These are phyloP conservation scores for Halictus rubicundus DNA, from an alignment of 1,140 invertebrate genomes.

Conservation along the genomic window DNA sequence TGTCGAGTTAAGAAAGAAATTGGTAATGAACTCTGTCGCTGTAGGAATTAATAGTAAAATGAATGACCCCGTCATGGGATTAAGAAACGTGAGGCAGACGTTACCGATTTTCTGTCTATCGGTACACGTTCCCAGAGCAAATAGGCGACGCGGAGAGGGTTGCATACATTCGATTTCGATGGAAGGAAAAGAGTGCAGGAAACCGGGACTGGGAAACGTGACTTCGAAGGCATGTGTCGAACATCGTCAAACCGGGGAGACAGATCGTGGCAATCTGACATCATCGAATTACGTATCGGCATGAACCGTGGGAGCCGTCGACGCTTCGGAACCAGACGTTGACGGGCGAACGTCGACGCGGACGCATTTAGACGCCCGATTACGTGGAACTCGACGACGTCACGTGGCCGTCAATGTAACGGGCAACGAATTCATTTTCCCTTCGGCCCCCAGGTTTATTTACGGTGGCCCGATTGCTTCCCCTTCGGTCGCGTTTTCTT, in stretches of 20 bases:
- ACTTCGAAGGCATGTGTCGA: not conserved
- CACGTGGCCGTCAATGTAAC: conserved; percentile 20
- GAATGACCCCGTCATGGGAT: no score
- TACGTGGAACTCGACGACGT: conserved; percentile 27
- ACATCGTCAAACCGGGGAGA: not conserved
- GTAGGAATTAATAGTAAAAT: no score
- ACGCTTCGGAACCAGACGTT: not conserved
- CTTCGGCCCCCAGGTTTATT: conserved; percentile 7
- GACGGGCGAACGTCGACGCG: conserved; percentile 29
- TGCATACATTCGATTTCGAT: no score
- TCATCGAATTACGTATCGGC: conserved; percentile 15
- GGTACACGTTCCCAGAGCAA: no score
- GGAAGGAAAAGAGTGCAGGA: not conserved
- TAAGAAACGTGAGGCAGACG: no score
- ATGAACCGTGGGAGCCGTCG: not conserved
- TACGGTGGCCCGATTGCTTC: conserved; percentile 5
- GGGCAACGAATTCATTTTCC: conserved; percentile 19
- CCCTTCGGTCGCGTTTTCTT: conserved; percentile 16
- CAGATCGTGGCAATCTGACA: not conserved
- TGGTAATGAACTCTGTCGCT: no score
- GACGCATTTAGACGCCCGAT: conserved; percentile 48
- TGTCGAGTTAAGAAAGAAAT: no score
- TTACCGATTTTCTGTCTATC: no score
- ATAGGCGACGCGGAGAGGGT: no score
- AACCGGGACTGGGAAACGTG: not conserved